Conservation (phyloP, 1,140 invertebrate genomes). For the Heliothis virescens region DNA sequence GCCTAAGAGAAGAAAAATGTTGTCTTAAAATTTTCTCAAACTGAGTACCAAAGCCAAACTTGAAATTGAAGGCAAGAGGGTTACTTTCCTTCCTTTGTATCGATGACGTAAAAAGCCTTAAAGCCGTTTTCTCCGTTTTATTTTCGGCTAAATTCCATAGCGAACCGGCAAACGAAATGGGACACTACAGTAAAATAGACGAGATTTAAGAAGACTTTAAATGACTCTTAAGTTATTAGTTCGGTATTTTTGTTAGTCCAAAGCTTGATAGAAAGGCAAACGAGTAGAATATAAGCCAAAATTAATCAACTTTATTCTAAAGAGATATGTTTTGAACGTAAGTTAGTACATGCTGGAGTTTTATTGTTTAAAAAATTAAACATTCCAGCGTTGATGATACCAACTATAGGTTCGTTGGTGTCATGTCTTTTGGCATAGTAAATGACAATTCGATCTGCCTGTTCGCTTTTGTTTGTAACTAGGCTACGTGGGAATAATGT, state of each 20-base stretch:
- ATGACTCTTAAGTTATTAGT: neutral
- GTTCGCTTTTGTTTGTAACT: too few relatives aligned
- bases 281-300: too few relatives aligned
- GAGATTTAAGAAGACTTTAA: constrained; percentile 33
- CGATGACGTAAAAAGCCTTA: constrained; percentile 21
- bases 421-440: too few relatives aligned
- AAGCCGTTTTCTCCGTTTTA: constrained; percentile 1
- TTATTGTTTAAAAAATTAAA: too few relatives aligned
- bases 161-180: neutral
- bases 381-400: too few relatives aligned
- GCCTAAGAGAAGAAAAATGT: too few relatives aligned
- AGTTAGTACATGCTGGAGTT: too few relatives aligned
- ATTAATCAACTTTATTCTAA: too few relatives aligned
- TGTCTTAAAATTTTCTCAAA: constrained; percentile 15
- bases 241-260: neutral
- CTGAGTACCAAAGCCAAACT: neutral
- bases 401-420: too few relatives aligned
- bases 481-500: too few relatives aligned
- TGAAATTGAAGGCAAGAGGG: constrained; percentile 23
- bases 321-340: too few relatives aligned
- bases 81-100: constrained; percentile 4
- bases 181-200: constrained; percentile 28
- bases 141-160: constrained; percentile 24
- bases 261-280: neutral
- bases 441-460: too few relatives aligned